These are phyloP conservation scores for Leptinotarsa tumamoca DNA, from an alignment of 2,888 invertebrate genomes.

Conservation along the genomic window DNA sequence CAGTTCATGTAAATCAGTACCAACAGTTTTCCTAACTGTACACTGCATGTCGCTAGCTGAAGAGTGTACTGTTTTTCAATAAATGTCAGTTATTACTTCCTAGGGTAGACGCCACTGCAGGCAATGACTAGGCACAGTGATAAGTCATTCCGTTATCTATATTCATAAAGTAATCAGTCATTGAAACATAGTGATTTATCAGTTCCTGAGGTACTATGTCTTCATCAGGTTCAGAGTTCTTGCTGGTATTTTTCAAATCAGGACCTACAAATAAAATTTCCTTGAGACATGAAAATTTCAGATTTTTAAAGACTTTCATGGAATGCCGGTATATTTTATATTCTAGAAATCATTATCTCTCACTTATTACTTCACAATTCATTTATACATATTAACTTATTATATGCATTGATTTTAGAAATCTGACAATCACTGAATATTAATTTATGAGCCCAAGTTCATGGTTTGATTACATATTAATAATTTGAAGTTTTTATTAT, in stretches of 20 bases:
- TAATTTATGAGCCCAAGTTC: too few relatives aligned
- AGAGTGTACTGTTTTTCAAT: slow-evolving; percentile 75
- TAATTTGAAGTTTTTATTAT: too few relatives aligned
- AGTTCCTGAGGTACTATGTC: slow-evolving; percentile 71
- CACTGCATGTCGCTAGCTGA: slow-evolving; percentile 78
- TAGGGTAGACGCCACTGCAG: slow-evolving; percentile 82
- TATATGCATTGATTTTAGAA: too few relatives aligned
- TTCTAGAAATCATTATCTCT: too few relatives aligned
- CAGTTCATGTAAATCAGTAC: slow-evolving; percentile 81
- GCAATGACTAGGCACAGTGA: slow-evolving; percentile 83
- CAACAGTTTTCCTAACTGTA: slow-evolving; percentile 82
- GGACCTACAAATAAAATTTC: not conserved
- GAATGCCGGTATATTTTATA: not conserved
- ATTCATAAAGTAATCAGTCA: slow-evolving; percentile 71
- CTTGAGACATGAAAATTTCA: not conserved
- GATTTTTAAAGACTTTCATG: not conserved
- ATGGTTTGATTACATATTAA: too few relatives aligned
- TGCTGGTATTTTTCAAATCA: not conserved
- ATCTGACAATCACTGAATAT: too few relatives aligned
- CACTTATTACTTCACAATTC: too few relatives aligned
- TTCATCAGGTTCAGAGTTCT: slow-evolving; percentile 45
- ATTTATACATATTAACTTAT: too few relatives aligned
- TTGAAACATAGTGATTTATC: slow-evolving; percentile 76
- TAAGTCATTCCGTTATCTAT: slow-evolving; percentile 75
- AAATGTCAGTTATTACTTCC: slow-evolving; percentile 77